A percentile compares a stretch with the other conserved stretches of the same genome.
These are phyloP conservation scores for Hippocampus comes DNA, from an alignment of 2,113 vertebrate genomes.

Conservation along the genomic window DNA sequence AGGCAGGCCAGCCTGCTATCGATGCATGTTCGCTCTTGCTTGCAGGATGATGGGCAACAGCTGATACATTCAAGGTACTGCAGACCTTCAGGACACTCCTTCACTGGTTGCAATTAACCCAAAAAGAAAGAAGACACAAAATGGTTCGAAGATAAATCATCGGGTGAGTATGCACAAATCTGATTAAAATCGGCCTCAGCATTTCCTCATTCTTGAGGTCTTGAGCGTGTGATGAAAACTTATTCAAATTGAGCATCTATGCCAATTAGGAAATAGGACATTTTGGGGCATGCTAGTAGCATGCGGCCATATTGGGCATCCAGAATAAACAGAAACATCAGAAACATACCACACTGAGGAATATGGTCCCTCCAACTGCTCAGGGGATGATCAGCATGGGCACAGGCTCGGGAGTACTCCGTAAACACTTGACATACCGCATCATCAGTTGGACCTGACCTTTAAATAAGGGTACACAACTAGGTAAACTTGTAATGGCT, in stretches of 20 bases:
- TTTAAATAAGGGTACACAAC: conserved; percentile 55
- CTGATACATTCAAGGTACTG: conserved; percentile 85
- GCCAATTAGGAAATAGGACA: neutral
- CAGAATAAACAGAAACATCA: neutral
- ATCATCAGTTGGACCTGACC: conserved; percentile 77
- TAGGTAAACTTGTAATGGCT: neutral
- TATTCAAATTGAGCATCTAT: neutral
- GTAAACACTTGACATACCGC: conserved; percentile 87
- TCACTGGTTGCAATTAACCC: conserved; percentile 52
- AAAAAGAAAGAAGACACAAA: neutral
- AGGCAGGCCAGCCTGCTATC: conserved; percentile 90
- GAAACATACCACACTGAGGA: conserved; percentile 81
- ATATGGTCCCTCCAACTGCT: conserved; percentile 83
- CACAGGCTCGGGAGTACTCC: conserved; percentile 88
- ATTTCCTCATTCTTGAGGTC: neutral
- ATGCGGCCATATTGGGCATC: neutral
- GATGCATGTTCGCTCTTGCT: conserved; percentile 76
- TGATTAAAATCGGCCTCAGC: neutral
- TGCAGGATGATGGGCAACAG: conserved; percentile 88
- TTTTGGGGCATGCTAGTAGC: neutral
- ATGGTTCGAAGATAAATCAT: conserved; percentile 1
- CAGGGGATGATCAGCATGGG: conserved; percentile 86
- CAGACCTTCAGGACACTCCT: conserved; percentile 76
- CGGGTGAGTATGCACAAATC: neutral
- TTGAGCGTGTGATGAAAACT: neutral